A percentile compares a stretch with the other conserved stretches of the same genome.
These are phyloP conservation scores for Stegodyphus mimosarum DNA, from an alignment of 1,140 invertebrate species.

Conservation along the genomic window DNA sequence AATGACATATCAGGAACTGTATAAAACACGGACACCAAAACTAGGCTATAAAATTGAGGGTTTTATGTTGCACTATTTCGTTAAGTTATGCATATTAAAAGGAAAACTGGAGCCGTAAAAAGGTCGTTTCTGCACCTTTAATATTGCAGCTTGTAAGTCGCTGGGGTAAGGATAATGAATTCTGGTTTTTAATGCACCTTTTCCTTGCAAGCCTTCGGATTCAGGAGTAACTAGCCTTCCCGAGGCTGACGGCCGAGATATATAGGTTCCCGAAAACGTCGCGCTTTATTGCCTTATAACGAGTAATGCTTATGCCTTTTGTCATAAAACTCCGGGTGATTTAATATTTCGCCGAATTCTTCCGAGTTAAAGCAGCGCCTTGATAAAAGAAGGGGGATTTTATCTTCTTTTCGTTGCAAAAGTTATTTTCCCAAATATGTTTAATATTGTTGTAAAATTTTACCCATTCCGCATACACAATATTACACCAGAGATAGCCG, in stretches of 20 bases:
- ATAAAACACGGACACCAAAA: conserved; percentile 61
- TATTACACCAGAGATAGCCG: conserved; percentile 59
- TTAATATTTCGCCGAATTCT: conserved; percentile 61
- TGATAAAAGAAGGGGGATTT: conserved; percentile 59
- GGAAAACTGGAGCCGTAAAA: conserved; percentile 60
- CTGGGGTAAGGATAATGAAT: conserved; percentile 59
- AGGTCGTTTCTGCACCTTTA: conserved; percentile 60
- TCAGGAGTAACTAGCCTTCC: conserved; percentile 57
- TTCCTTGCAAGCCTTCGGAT: conserved; percentile 58
- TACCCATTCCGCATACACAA: conserved; percentile 60
- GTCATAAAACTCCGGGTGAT: conserved; percentile 61
- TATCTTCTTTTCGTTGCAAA: conserved; percentile 61
- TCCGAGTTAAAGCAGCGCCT: conserved; percentile 57
- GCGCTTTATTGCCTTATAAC: conserved; percentile 61
- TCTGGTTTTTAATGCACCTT: conserved; percentile 61
- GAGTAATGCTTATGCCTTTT: conserved; percentile 61
- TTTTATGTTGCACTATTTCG: conserved; percentile 61
- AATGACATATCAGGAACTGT: conserved; percentile 61
- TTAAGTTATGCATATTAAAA: conserved; percentile 61
- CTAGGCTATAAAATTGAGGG: conserved; percentile 60
- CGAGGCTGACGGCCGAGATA: conserved; percentile 56
- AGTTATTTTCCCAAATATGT: conserved; percentile 61
- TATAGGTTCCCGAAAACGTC: conserved; percentile 60
- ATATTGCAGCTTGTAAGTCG: conserved; percentile 61
- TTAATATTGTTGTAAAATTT: conserved; percentile 61